These are phyloP conservation scores for Maniola hyperantus DNA, from an alignment of 2,888 invertebrate genomes.

Conservation along the genomic window DNA sequence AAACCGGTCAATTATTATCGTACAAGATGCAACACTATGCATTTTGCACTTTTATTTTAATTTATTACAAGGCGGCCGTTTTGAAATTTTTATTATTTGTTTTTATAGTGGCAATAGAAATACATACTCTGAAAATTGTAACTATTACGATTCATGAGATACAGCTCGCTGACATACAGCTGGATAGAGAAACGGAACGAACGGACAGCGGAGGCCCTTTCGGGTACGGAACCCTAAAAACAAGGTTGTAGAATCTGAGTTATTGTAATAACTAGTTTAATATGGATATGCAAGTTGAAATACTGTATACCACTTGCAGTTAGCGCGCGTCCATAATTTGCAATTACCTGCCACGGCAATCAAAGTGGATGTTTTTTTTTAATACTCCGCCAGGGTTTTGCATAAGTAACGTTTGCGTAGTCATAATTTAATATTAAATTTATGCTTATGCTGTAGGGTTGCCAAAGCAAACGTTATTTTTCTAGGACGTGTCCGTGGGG, in stretches of 20 bases:
- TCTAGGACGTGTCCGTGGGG: no score
- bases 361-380: slow-evolving; percentile 13
- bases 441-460: background rate
- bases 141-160: no score
- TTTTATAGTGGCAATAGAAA: no score
- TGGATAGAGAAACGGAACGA: no score
- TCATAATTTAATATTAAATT: slow-evolving; percentile 7
- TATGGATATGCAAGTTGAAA: slow-evolving; percentile 14
- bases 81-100: no score
- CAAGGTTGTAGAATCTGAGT: background rate
- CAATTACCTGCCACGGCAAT: slow-evolving; percentile 12
- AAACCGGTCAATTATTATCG: no score
- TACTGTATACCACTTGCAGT: slow-evolving; percentile 8
- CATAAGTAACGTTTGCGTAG: background rate
- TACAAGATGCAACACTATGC: no score
- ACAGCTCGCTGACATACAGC: no score
- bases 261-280: slow-evolving; percentile 19
- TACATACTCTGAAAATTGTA: no score
- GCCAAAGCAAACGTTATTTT: background rate
- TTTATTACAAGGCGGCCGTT: no score
- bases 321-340: slow-evolving; percentile 4
- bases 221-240: background rate
- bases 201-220: no score
- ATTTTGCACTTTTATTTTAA: no score
- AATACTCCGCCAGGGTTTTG: background rate